Percentiles rank a stretch among this genome's conserved stretches.
Conservation (phyloP, 2,113 vertebrate genomes). For the Otis tarda region DNA sequence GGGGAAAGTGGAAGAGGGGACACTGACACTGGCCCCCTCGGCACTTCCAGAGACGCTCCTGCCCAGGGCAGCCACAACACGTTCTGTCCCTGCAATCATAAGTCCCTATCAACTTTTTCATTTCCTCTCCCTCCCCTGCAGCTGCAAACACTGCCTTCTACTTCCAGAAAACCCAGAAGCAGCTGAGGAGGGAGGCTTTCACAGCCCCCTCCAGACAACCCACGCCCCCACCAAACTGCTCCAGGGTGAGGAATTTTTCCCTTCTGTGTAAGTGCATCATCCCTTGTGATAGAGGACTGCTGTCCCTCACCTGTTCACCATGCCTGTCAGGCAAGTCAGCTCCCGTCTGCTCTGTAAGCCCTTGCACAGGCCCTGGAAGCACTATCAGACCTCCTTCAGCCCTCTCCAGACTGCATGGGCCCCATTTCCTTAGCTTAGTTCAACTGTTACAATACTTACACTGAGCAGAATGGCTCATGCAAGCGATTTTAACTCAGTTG, state of each 20-base stretch:
- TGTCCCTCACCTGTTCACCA: rapidly evolving
- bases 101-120: background rate
- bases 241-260: background rate
- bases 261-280: background rate
- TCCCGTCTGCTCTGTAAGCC: background rate
- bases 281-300: background rate
- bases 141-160: background rate
- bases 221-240: background rate
- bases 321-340: background rate
- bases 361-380: background rate
- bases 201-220: background rate
- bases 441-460: rapidly evolving
- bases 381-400: background rate
- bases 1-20: background rate
- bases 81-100: rapidly evolving
- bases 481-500: background rate
- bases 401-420: rapidly evolving
- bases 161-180: background rate
- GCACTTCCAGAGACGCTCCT: background rate
- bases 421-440: background rate
- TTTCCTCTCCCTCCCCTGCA: background rate
- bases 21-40: rapidly evolving
- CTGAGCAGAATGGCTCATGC: background rate
- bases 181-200: background rate
- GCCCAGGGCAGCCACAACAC: rapidly evolving